Evolutionary conservation across 35 echinoderm and acorn worm genomes (phyloP).

Genomic region (Anneissia japonica): DNA sequence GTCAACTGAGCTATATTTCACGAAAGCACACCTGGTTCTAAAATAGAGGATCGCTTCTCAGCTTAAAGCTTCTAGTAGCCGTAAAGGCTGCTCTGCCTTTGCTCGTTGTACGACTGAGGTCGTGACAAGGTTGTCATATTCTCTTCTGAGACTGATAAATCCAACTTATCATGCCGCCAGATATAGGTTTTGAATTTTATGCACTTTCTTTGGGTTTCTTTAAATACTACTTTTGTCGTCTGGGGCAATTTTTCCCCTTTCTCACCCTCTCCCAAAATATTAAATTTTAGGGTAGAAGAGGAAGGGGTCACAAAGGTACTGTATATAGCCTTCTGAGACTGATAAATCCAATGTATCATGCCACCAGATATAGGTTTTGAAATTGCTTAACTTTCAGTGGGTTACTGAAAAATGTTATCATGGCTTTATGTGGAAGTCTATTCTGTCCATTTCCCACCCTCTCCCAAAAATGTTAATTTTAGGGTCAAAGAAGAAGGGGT

Average conservation of each 20-base stretch:
- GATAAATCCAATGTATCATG: neutral
- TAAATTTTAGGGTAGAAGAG: no score
- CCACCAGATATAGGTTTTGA: neutral
- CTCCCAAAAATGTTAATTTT: no score
- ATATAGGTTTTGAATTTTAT: neutral
- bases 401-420: no score
- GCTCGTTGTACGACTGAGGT: neutral
- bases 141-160: neutral
- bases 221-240: no score
- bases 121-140: neutral
- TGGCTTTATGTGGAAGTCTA: no score
- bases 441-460: no score
- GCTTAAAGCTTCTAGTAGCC: no score
- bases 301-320: no score
- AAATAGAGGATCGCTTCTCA: no score
- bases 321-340: neutral
- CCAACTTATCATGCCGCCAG: neutral
- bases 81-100: neutral
- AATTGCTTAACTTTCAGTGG: neutral
- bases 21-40: neutral
- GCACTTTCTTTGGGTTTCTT: neutral
- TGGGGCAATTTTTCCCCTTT: no score
- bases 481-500: no score
- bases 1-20: neutral
- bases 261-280: no score